Evolutionary conservation across 64 coral and sea anemone species (phyloP), one percentile per base, ranked within the genome.

Genomic region (Stichodactyla mertensii): DNA sequence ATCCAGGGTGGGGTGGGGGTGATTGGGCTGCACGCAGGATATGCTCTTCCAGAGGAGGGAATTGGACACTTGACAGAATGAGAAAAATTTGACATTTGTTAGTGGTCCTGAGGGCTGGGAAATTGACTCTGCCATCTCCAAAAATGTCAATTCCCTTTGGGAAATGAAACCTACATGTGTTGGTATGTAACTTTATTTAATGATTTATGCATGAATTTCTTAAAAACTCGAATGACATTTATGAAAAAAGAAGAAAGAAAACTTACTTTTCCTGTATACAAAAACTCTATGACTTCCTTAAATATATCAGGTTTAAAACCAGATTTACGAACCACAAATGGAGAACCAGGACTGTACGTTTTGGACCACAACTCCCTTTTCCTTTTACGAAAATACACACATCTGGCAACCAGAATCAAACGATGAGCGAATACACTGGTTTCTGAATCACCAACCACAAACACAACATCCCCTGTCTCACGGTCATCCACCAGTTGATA

Each of bases 201-300:
- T 45, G 36, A 45, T 45, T 45, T 45, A 45, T 45, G 11, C 12
- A 18, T 23, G 20, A 9, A 24, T 64, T 64, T 18, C 14, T 62
- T 62, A 18, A 62, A 16, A 15, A 62, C 4, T 14, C 13, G 60
- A 5, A 70, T 6, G 66, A 69, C 19, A 69, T 18, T 9, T 20
- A 13, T 79, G 16, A 52, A 52, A 79, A 51, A 79, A 51, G 2
- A 11, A 81, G n/a, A 54, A 53, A 54, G 19, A 6, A 28, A 19
- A 93, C 67, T 79, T 88, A 99, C 97, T 90, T 95, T 99, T 88
- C 97, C 93, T 27, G 97, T 95, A 54, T 99, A 99, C 16, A 95
- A 61, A 88, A 92, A 99, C 20, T 77, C 84, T 5, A 99, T 84
- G 62, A 99, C 97, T 54, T 99, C 92, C 62, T 88, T 85, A 53